phyloP scores from a whole-genome alignment of 2,797 vertebrate genomes.

The Cossypha polioptera region DNA sequence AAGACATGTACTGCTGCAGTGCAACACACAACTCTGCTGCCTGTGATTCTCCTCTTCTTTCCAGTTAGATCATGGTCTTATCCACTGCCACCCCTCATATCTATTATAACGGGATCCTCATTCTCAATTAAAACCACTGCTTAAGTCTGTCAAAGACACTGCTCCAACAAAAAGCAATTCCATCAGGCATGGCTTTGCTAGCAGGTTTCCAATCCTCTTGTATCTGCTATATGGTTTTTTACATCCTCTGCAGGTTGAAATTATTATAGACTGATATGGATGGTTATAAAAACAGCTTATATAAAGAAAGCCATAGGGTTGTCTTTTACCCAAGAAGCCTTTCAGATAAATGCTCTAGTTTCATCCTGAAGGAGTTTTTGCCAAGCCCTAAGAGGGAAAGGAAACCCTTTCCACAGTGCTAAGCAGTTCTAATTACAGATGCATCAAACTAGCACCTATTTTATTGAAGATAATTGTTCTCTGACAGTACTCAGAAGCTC shows the following conservation, averaged over 20 bases:
- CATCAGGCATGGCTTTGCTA: not conserved
- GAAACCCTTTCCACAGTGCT: not conserved
- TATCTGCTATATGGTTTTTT: not conserved
- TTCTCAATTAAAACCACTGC: not conserved
- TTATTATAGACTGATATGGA: not conserved
- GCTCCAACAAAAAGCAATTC: not conserved
- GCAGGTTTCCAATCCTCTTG: not conserved
- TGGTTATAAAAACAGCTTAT: not conserved
- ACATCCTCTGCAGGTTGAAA: not conserved
- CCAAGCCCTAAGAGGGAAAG: not conserved
- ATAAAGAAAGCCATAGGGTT: not conserved
- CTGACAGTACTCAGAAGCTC: not conserved
- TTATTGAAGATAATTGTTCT: not conserved
- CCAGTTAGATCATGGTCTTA: not conserved
- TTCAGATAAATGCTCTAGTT: not conserved
- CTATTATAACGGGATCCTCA: not conserved
- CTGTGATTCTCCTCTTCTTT: not conserved
- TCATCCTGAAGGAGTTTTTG: not conserved
- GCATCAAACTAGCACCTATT: not conserved
- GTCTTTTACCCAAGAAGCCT: not conserved
- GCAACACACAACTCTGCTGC: not conserved
- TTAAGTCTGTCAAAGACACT: not conserved
- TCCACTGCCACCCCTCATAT: not conserved
- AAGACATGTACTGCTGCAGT: not conserved
- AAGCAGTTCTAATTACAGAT: not conserved